Conservation (phyloP, 2,888 invertebrate species). For the Pseudococcus longispinus region DNA sequence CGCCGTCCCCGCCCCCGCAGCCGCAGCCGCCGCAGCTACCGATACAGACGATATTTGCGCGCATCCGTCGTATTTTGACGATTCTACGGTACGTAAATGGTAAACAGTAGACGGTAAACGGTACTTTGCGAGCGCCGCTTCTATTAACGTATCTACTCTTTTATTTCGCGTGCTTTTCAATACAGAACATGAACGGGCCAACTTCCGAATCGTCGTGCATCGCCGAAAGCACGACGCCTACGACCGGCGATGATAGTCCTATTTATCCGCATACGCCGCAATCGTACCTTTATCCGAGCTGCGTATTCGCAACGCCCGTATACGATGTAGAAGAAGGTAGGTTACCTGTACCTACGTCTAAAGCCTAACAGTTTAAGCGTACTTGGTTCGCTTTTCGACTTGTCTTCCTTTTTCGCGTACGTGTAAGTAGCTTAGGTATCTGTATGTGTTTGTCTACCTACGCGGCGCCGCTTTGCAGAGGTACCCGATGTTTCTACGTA, state of each 20-base stretch:
- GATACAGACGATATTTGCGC: background rate
- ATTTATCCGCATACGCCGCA: background rate
- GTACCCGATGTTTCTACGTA: too few species aligned
- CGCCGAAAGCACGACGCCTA: conserved; percentile 59
- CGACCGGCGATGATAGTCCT: conserved; percentile 58
- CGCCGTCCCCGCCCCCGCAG: background rate
- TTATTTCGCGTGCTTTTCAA: background rate
- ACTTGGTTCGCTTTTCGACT: too few species aligned
- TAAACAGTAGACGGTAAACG: too few species aligned
- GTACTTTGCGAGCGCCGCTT: too few species aligned
- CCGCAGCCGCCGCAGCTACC: background rate
- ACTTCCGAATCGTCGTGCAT: conserved; percentile 61
- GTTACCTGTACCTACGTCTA: too few species aligned
- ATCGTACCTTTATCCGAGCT: conserved; percentile 66
- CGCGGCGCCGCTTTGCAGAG: too few species aligned
- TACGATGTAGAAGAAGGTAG: conserved; percentile 66
- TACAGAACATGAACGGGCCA: conserved; percentile 61
- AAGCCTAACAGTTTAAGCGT: too few species aligned
- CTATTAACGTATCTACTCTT: background rate
- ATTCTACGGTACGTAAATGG: background rate
- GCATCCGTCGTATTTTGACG: background rate
- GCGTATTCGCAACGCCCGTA: conserved; percentile 66
- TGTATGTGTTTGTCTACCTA: too few species aligned
- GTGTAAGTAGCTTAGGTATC: too few species aligned
- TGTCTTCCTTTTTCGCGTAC: background rate